phyloP scores from a whole-genome alignment of 64 coral and sea anemone genomes.

The Platygyra sinensis region DNA sequence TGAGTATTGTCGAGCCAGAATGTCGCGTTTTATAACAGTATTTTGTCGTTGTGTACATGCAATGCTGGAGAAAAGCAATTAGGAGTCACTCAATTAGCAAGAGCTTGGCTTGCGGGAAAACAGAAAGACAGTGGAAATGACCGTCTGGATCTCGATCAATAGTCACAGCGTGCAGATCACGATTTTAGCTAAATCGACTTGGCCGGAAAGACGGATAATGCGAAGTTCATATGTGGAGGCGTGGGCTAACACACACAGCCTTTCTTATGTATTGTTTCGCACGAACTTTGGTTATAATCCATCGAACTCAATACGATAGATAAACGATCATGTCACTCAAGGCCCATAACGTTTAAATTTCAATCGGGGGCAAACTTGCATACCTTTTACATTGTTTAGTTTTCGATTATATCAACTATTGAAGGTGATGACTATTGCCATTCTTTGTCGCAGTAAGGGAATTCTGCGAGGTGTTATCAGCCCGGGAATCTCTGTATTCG shows the following conservation, averaged over 20 bases:
- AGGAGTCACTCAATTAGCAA: conserved; percentile 60
- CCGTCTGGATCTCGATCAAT: conserved; percentile 12
- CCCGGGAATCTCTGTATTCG: conserved; percentile 3
- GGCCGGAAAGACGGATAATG: conserved; percentile 41
- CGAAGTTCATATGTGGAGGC: conserved; percentile 39
- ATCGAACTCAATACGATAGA: conserved; percentile 65
- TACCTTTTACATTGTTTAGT: conserved; percentile 42
- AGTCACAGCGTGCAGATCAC: conserved; percentile 45
- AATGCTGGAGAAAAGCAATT: conserved; percentile 70
- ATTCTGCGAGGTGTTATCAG: not conserved
- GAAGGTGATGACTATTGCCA: conserved; percentile 8
- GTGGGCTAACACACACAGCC: not conserved
- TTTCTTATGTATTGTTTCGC: conserved; percentile 28
- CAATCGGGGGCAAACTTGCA: conserved; percentile 13
- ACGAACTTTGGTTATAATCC: conserved; percentile 69
- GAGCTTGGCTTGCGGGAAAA: conserved; percentile 56
- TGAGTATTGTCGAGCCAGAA: conserved; percentile 63
- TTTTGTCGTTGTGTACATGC: conserved; percentile 4
- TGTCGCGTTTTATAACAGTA: conserved; percentile 50
- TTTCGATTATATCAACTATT: conserved; percentile 9
- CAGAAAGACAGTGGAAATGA: conserved; percentile 37
- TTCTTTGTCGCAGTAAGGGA: not conserved
- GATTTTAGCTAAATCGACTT: conserved; percentile 30
- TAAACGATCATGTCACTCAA: conserved; percentile 63
- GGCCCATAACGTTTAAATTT: conserved; percentile 34